Evolutionary conservation across 2,797 vertebrate genomes (phyloP), one percentile per base, ranked within the genome.

Genomic region (Pseudomugil tenellus): DNA sequence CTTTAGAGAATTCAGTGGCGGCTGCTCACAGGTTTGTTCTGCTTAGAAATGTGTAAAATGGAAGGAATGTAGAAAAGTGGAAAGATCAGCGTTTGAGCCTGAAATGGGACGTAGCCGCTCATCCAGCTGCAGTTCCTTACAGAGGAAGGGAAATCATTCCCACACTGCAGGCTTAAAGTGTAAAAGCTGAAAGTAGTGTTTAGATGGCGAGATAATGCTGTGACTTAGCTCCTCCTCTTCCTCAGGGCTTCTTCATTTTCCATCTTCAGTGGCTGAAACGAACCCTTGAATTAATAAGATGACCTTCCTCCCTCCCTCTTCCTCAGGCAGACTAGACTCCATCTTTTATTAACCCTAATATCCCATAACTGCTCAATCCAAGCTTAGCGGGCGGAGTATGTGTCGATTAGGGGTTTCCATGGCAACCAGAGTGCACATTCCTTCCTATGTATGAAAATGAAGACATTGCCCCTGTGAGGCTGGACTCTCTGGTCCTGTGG

Each of bases 341-440:
- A 46, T 19, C 19, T 46, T 76, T 52, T 78, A 48, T 67, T 70
- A 64, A 68, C 52, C 29, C 60, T 57, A 31, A 29, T 59, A 39
- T 58, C 65, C 61, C 32, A 54, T 67, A 57, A 79, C 71, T 63
- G 68, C 28, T 58, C 32, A 3, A 52, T 63, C 62, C 34, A 16
- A 61, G 70, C 63, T 6, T 1, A 28, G 48, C 25, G 14, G 43
- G 56, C 65, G 62, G 64, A 55, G 72, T 64, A 49, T 56, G 62
- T 54, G 56, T 71, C 67, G 74, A 71, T 78, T 78, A 63, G 63
- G 1, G 29, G 78, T 87, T 83, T 80, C 84, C 74, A 66, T 79
- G 59, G 74, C 65, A 70, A 81, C 77, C 0, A 19, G 26, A 67
- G 34, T 39, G 26, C n/a, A 35, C 59, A 57, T 52, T 34, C 34